Evolutionary conservation across 2,797 vertebrate genomes (phyloP), one percentile per base, ranked within the genome.

Genomic region (Coracias cyanogaster): DNA sequence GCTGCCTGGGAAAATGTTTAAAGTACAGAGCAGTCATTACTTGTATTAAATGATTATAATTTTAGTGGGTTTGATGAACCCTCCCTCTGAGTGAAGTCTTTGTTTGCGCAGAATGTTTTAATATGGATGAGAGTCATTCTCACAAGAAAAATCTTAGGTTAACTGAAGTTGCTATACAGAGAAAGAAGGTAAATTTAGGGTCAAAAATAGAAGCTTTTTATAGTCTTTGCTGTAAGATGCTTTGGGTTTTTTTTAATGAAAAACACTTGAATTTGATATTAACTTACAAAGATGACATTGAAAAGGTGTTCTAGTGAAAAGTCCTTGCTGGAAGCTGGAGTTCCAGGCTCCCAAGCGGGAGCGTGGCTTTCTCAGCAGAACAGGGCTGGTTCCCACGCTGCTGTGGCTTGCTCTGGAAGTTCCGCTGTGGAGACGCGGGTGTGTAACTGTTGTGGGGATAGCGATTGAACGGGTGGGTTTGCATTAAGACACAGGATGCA

Each of bases 41-140:
- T 87, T 91, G 74, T 92, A 96, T 92, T 95, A 97, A 97, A 96
- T 92, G 39, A 96, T 96, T 94, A 89, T 92, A 77, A 95, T 94
- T 96, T 95, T 90, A 91, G 91, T 81, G 71, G 43, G 35, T 91
- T 78, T 93, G 93, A 81, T 91, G 87, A 92, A 79, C 91, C 87
- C 87, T 94, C 72, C 72, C 70, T 77, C 66, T 86, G 62, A 95
- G 82, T 37, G 82, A 93, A 94, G 87, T 66, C 95, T 96, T 97
- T 95, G 91, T 95, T 94, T 96, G 78, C 66, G 22, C 51, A 52
- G 60, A 93, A 72, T 69, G 62, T 58, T 96, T 96, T 95, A 91
- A 94, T 96, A 93, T 95, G 80, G 87, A 93, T 96, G 89, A 96
- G 89, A 96, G 76, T 96, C 43, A 29, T 74, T 95, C 84, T 91